phyloP scores from a whole-genome alignment of 2,797 vertebrate species.

The Malurus leucopterus region DNA sequence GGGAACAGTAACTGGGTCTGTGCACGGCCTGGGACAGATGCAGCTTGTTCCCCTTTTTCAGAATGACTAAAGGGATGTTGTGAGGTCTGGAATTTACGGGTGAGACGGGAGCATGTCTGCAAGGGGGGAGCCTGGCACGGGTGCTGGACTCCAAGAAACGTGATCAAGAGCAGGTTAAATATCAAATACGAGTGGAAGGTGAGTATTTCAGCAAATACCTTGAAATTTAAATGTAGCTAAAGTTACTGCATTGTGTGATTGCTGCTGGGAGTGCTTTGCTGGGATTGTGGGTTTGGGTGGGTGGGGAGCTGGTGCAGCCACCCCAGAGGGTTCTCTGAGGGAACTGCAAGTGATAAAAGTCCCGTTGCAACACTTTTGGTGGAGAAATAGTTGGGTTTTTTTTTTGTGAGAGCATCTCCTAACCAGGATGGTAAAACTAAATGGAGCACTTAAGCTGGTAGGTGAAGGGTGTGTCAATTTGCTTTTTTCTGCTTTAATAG shows the following conservation, averaged over 20 bases:
- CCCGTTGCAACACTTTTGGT: background rate
- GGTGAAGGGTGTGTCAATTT: background rate
- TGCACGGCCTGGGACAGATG: background rate
- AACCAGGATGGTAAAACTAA: background rate
- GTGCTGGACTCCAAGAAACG: fast-evolving
- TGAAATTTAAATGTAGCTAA: fast-evolving
- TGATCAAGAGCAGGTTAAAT: background rate
- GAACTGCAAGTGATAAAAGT: background rate
- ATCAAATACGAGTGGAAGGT: fast-evolving
- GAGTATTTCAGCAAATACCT: background rate
- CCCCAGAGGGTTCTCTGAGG: background rate
- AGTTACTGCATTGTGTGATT: fast-evolving
- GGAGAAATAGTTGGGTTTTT: background rate
- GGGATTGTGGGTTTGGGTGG: background rate
- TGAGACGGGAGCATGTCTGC: background rate
- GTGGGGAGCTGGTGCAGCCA: fast-evolving
- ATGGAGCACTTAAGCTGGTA: background rate
- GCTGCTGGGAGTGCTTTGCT: background rate
- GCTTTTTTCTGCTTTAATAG: background rate
- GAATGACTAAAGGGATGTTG: slow-evolving; percentile 13
- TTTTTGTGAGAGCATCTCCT: fast-evolving
- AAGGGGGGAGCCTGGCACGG: background rate
- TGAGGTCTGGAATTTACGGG: background rate
- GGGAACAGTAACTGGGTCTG: background rate
- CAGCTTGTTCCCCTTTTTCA: slow-evolving; percentile 4